These are phyloP conservation scores for Hemibagrus guttatus DNA, from an alignment of 2,797 vertebrate genomes.

Conservation along the genomic window DNA sequence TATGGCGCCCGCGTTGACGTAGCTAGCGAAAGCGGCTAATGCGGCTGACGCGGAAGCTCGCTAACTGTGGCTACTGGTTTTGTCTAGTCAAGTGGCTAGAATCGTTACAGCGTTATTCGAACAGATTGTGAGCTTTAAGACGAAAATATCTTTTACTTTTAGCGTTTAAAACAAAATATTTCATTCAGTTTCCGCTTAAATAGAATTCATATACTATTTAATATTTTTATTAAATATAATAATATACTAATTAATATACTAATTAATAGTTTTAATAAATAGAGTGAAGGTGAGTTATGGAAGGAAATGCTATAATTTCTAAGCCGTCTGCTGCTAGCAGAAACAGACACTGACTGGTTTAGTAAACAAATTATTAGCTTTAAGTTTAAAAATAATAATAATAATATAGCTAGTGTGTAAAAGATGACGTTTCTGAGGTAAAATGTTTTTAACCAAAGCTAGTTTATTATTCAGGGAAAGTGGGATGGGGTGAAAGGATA, in stretches of 20 bases:
- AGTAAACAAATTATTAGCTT: too few relatives aligned
- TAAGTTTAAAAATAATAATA: too few relatives aligned
- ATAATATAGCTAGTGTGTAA: not conserved
- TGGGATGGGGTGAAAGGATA: not conserved
- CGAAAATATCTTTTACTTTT: not conserved
- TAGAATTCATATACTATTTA: not conserved
- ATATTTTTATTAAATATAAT: too few relatives aligned
- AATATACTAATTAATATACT: conserved; percentile 9
- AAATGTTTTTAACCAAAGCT: not conserved
- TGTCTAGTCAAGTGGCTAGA: not conserved
- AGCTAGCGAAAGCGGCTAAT: not conserved
- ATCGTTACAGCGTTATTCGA: not conserved
- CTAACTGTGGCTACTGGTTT: not conserved
- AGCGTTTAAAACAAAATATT: not conserved
- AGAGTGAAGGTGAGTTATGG: not conserved
- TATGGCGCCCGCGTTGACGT: conserved; percentile 4
- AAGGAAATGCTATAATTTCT: not conserved
- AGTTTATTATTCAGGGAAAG: not conserved
- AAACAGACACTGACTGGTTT: not conserved
- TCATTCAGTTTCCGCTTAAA: not conserved
- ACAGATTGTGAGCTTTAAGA: not conserved
- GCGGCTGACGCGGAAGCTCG: not conserved
- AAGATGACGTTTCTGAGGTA: not conserved
- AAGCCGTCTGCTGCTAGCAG: too few relatives aligned
- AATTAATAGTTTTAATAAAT: not conserved